Evolutionary conservation across 2,888 invertebrate genomes (phyloP), one percentile per base, ranked within the genome.

Genomic region (Andricus curvator): DNA sequence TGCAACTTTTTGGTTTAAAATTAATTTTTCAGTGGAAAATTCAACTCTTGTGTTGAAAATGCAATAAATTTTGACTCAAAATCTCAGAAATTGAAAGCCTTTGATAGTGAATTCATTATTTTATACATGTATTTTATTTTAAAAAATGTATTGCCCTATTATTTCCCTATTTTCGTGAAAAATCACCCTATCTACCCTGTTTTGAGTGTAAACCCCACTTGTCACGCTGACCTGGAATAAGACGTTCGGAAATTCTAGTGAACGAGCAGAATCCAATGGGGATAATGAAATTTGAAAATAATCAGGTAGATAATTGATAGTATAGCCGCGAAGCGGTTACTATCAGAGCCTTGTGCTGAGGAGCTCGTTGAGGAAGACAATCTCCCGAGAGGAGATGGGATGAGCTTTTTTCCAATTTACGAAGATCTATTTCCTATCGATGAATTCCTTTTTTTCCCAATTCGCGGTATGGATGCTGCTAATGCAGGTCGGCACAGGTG

Each of bases 371-470:
- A 86, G 88, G 89, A 91, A 92, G 92, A 92, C 92, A 92, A 92
- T 92, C 92, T 92, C 91, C 92, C 91, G 90, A 88, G 91, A 92
- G 92, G 92, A 92, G 92, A 92, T 92, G 90, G 90, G 88, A 86
- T 86, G 84, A 86, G 84, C 83, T 83, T 85, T 86, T 86, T 86
- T 82, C 81, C 85, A 86, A 86, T 86, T 84, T 79, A 82, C 87
- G 83, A 89, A 90, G 91, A 92, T 92, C 92, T 90, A 92, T 92
- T 92, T 92, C 92, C 92, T 92, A 92, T 91, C 89, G 89, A 85
- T 84, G 83, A 85, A 82, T 84, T 85, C 84, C 82, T 64, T 81
- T 82, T 84, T 84, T 85, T 81, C 79, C 68, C 78, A 66, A 79
- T 78, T 77, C 79, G 82, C 80, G 83, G 82, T 83, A 84, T 82